Conservation (phyloP, 2,888 invertebrate species). For the Ctenicera cuprea region DNA sequence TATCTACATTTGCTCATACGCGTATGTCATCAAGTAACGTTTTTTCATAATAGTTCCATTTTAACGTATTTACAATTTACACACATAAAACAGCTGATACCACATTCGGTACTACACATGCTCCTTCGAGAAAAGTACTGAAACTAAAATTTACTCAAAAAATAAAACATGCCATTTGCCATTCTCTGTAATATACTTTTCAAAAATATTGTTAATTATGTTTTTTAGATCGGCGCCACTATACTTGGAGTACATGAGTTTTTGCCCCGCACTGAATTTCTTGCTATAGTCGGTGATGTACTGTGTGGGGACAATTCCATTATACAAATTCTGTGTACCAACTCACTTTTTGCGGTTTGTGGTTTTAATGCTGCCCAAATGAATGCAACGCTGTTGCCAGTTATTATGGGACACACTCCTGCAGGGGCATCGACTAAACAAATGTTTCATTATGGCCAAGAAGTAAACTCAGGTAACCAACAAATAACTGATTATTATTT, state of each 20-base stretch:
- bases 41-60: no score
- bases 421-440: slow-evolving; percentile 58
- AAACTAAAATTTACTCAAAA: no score
- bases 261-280: slow-evolving; percentile 75
- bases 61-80: no score
- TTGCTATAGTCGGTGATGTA: slow-evolving; percentile 73
- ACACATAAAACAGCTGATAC: no score
- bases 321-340: slow-evolving; percentile 79
- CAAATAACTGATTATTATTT: no score
- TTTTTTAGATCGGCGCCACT: not conserved
- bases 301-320: slow-evolving; percentile 76
- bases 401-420: slow-evolving; percentile 57
- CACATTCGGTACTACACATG: no score
- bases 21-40: no score
- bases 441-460: slow-evolving; percentile 58
- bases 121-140: no score
- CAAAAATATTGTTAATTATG: not conserved
- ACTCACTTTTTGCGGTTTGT: slow-evolving; percentile 79
- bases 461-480: slow-evolving; percentile 51
- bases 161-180: no score
- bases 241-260: slow-evolving; percentile 78
- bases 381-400: slow-evolving; percentile 66
- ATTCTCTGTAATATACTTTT: no score
- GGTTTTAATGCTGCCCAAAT: slow-evolving; percentile 78
- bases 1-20: no score